phyloP scores from a whole-genome alignment of 1,140 invertebrate species.

The Acromyrmex echinatior region DNA sequence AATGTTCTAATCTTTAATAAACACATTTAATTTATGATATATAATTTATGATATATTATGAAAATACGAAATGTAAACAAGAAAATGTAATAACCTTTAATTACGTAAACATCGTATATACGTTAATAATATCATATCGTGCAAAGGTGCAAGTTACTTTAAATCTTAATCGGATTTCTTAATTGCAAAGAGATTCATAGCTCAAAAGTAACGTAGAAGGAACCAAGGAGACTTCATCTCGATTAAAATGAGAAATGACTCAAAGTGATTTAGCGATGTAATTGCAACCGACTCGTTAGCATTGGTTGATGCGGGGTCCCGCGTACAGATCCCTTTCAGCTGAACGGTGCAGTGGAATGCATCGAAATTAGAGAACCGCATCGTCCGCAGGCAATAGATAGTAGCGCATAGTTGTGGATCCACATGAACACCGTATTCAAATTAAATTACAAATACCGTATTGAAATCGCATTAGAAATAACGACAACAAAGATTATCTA shows the following conservation, averaged over 20 bases:
- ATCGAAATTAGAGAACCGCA: conserved; percentile 58
- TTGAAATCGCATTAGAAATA: not conserved
- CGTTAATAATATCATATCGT: not conserved
- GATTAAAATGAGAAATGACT: conserved; percentile 51
- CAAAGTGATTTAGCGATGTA: conserved; percentile 49
- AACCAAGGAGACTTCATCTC: conserved; percentile 12
- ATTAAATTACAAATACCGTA: conserved; percentile 55
- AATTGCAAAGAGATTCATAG: conserved; percentile 7
- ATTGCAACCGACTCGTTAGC: conserved; percentile 56
- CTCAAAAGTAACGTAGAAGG: conserved; percentile 19
- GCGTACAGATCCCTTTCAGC: conserved; percentile 19
- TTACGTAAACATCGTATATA: not conserved
- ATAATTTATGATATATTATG: not conserved
- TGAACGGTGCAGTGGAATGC: conserved; percentile 35
- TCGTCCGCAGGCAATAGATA: conserved; percentile 34
- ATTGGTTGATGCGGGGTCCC: conserved; percentile 15
- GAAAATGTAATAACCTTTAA: conserved; percentile 5
- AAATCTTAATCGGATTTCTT: conserved; percentile 38
- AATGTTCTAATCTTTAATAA: not conserved
- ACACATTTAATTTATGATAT: not conserved
- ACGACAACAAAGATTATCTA: conserved; percentile 27
- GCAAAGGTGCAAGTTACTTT: not conserved
- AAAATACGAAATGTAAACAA: not conserved
- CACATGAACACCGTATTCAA: conserved; percentile 2
- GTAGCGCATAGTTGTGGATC: conserved; percentile 38